These are phyloP conservation scores for Ginglymostoma cirratum DNA, from an alignment of 2,113 vertebrate species.

Conservation along the genomic window DNA sequence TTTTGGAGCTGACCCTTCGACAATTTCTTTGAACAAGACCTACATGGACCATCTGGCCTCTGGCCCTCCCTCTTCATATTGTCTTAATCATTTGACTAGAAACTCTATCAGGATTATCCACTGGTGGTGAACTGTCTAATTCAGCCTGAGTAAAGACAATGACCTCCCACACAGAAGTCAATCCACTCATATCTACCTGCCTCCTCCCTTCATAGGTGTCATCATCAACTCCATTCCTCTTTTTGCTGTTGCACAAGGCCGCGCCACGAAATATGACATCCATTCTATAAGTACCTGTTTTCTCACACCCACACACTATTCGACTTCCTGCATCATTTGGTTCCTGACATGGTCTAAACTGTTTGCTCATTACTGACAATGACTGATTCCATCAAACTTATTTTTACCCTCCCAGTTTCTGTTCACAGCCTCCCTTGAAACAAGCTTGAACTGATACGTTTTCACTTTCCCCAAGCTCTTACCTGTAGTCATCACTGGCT, in stretches of 20 bases:
- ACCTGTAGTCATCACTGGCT: constrained; percentile 87
- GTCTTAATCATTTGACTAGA: background rate
- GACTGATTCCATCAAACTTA: background rate
- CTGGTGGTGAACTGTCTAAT: background rate
- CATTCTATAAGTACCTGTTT: background rate
- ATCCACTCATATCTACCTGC: background rate
- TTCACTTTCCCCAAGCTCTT: constrained; percentile 37
- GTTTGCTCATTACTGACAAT: background rate
- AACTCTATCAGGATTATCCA: background rate
- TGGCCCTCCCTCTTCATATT: background rate
- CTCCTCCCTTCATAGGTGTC: background rate
- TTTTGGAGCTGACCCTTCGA: background rate
- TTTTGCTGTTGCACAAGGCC: background rate
- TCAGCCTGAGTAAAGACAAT: too few species aligned
- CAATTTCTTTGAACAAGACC: too few species aligned
- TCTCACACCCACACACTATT: background rate
- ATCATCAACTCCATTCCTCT: background rate
- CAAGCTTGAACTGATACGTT: background rate
- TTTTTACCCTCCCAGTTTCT: background rate
- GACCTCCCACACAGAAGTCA: background rate
- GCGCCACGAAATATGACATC: background rate
- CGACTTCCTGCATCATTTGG: background rate
- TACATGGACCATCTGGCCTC: background rate
- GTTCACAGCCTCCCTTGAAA: background rate
- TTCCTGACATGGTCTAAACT: background rate